phyloP scores from a whole-genome alignment of 2,113 vertebrate species.

The Percopsis transmontana region DNA sequence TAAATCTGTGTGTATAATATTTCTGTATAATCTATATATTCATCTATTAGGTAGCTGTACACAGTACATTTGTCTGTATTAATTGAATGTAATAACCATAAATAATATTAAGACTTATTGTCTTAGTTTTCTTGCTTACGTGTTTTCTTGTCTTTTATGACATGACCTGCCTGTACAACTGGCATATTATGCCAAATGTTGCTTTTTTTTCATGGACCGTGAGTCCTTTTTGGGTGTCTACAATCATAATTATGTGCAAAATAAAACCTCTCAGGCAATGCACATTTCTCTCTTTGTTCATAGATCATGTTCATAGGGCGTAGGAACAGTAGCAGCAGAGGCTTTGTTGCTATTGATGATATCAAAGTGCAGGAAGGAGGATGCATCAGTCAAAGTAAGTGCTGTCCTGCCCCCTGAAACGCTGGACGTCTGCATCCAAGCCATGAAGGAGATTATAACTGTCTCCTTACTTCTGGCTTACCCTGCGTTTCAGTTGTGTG shows the following conservation, averaged over 20 bases:
- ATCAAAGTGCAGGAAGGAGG: constrained; percentile 66
- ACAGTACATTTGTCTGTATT: neutral
- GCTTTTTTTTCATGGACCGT: neutral
- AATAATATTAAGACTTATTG: too few species aligned
- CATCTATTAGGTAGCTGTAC: neutral
- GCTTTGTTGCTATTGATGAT: constrained; percentile 79
- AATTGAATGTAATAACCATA: too few species aligned
- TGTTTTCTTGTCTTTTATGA: too few species aligned
- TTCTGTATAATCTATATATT: neutral
- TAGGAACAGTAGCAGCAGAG: constrained; percentile 52
- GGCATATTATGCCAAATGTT: neutral
- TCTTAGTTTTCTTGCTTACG: too few species aligned
- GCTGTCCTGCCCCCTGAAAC: neutral
- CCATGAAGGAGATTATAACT: neutral
- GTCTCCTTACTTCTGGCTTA: neutral
- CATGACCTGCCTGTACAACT: too few species aligned
- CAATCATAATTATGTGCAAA: neutral
- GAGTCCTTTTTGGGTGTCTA: neutral
- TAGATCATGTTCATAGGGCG: constrained; percentile 70
- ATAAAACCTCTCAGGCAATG: neutral
- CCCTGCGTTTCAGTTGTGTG: constrained; percentile 55
- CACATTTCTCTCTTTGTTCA: neutral
- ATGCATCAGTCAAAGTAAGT: constrained; percentile 63
- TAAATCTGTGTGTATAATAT: too few species aligned
- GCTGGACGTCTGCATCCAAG: neutral